Evolutionary conservation across 1,140 invertebrate genomes (phyloP), one percentile per base, ranked within the genome.

Genomic region (Neodiprion pinetum): DNA sequence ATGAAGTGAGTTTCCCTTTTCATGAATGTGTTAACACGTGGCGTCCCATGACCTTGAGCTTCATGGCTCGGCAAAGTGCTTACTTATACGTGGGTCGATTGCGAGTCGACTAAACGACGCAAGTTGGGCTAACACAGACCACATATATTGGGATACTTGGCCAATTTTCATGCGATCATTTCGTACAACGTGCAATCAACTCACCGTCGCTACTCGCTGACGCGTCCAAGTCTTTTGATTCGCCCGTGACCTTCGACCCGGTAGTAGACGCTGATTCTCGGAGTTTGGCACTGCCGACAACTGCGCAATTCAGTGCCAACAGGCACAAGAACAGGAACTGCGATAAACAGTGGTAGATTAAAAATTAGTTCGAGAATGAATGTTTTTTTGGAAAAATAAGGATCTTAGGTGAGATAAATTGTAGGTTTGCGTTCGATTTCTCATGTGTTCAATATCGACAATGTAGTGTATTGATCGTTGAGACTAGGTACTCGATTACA

Each of bases 201-300:
- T 82, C 78, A 84, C 82, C 78, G 73, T 82, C 76, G 72, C 83
- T 81, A 71, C 82, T 84, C 11, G 82, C 82, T 40, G 81, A 74
- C 14, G 76, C 11, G 67, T 73, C 74, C 67, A 84, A 72, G 72
- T 83, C 82, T 72, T 80, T 79, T 1, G 71, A 61, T n/a, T 70
- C 47, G 3, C 68, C 73, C 48, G 53, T 14, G 40, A 67, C 71
- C 23, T 79, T 77, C 9, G 17, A 70, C n/a, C n/a, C 73, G 23
- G 72, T 78, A 21, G 75, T 11, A 0, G 79, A 70, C 9, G 53
- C 53, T 61, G 53, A 17, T 9, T 61, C n/a, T 17, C n/a, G 11
- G 11, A 17, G 53, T 17, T 61, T 17, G 53, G n/a, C n/a, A 61
- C 53, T 61, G 53, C 9, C 53, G 28, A 40, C 28, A 61, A 61